Evolutionary conservation across 2,797 vertebrate species (phyloP).

Genomic region (Lindbergichthys nudifrons): DNA sequence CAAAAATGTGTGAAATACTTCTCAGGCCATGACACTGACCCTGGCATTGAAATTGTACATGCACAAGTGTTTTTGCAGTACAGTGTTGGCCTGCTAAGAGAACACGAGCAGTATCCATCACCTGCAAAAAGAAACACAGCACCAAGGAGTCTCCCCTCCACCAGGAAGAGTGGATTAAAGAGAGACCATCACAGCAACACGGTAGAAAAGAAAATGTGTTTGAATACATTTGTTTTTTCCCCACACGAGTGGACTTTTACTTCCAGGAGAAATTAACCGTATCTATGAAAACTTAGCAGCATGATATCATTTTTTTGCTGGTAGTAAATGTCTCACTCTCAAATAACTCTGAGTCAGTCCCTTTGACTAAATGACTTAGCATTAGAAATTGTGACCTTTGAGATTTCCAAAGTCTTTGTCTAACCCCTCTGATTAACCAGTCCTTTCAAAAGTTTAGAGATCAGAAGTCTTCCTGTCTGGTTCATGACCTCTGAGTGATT

Average conservation of each 20-base stretch:
- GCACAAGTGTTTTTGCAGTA: conserved; percentile 30
- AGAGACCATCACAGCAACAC: not conserved
- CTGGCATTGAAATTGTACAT: conserved; percentile 36
- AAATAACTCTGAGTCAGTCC: not conserved
- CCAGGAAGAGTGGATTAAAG: conserved; percentile 17
- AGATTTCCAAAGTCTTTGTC: not conserved
- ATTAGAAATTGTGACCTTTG: not conserved
- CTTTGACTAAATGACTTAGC: not conserved
- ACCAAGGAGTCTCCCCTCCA: conserved; percentile 35
- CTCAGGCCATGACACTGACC: conserved; percentile 18
- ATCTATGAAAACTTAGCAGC: not conserved
- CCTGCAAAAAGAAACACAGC: conserved; percentile 48
- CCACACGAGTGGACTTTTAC: not conserved
- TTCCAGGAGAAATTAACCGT: not conserved
- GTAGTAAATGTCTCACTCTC: not conserved
- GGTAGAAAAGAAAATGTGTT: not conserved
- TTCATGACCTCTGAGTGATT: conserved; percentile 16
- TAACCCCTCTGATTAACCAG: conserved; percentile 34
- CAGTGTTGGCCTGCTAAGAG: conserved; percentile 12
- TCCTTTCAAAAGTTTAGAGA: conserved; percentile 11
- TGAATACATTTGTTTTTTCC: not conserved
- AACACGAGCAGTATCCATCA: conserved; percentile 50
- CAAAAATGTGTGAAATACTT: conserved; percentile 19
- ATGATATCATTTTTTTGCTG: not conserved
- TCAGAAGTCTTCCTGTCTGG: not conserved